phyloP scores from a whole-genome alignment of 2,113 vertebrate species.

The Platysternon megacephalum region DNA sequence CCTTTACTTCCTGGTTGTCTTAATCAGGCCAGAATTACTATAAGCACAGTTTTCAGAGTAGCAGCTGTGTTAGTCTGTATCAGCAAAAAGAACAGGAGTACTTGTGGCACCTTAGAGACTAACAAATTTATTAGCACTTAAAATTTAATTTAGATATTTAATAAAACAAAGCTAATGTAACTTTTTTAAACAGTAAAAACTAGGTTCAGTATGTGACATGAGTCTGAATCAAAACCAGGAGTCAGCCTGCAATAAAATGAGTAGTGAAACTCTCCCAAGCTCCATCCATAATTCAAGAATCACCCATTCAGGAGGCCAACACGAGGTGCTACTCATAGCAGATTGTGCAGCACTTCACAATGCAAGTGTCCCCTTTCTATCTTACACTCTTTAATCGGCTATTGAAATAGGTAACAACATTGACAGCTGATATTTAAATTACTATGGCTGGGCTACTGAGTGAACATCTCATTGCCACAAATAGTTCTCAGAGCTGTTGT shows the following conservation, averaged over 20 bases:
- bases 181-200: not conserved
- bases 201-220: not conserved
- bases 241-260: not conserved
- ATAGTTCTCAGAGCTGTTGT: not conserved
- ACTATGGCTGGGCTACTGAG: not conserved
- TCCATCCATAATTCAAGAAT: not conserved
- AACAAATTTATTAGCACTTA: no score
- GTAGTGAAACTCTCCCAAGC: not conserved
- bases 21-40: not conserved
- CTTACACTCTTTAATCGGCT: not conserved
- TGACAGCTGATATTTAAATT: not conserved
- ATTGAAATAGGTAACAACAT: not conserved
- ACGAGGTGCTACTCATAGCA: not conserved
- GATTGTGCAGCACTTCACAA: not conserved
- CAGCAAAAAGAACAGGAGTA: no score
- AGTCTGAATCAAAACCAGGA: not conserved
- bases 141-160: fast-evolving
- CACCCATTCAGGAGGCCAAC: not conserved
- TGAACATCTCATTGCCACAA: not conserved
- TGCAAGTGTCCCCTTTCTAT: not conserved
- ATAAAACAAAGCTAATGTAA: not conserved
- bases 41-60: no score
- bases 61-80: no score
- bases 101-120: no score
- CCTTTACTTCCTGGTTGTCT: not conserved